Evolutionary conservation across 2,888 invertebrate genomes (phyloP), one percentile per base, ranked within the genome.

Genomic region (Mythimna ferrago): DNA sequence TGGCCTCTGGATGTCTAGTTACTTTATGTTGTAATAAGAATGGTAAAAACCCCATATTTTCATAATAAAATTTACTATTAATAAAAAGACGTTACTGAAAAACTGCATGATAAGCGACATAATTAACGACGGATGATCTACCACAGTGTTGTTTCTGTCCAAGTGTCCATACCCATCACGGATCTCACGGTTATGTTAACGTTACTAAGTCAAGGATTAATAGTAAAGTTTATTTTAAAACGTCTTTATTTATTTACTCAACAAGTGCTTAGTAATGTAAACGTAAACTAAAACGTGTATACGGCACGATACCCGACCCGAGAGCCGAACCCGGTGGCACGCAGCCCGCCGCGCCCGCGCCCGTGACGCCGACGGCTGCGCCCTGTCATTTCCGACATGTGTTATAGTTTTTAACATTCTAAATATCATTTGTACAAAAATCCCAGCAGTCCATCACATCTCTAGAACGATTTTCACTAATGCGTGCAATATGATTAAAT

Each of bases 261-360:
- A 94, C 94, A 94, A 95, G 95, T 95, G 94, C 93, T 95, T 93
- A 93, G 94, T 94, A 93, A 93, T 92, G 91, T 92, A 92, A 94
- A 94, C 92, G 93, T 94, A 94, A 94, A 94, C 94, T 88, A 87
- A 87, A 89, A 88, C 89, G 88, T 85, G 86, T 88, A 82, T 86
- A 88, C 87, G 83, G 86, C 79, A 80, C 87, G 90, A 88, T 90
- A 90, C 87, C 89, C 89, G 90, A 89, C 86, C 88, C 85, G 90
- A 84, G 92, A 88, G 83, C 85, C 89, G 89, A 89, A 89, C 89
- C 88, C 88, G 90, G 88, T 88, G 86, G 90, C 87, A 81, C 71
- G 84, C 76, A 85, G 86, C 64, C 76, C 71, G 72, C 77, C 83
- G 77, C 73, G 66, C 85, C 78, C 61, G 38, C 84, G 76, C 77